Conservation (phyloP, 92 coral and sea anemone species). For the Montipora capitata region DNA sequence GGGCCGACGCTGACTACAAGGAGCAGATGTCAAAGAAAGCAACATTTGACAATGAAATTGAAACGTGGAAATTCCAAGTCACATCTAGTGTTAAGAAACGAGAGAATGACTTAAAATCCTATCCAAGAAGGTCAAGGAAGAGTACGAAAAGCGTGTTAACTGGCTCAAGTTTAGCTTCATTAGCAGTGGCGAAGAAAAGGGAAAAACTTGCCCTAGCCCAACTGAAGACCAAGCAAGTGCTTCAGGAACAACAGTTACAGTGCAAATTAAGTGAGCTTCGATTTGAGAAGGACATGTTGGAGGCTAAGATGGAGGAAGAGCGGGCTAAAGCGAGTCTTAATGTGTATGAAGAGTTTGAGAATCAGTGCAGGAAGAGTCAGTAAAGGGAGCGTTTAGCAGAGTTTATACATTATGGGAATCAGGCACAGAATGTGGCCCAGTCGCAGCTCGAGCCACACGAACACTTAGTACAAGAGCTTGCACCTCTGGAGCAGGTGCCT, state of each 20-base stretch:
- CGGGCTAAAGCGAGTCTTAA: background rate
- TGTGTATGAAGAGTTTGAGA: background rate
- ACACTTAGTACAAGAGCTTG: background rate
- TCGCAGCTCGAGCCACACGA: background rate
- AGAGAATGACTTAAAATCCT: too few relatives aligned
- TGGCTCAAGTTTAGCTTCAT: background rate
- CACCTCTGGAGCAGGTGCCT: too few relatives aligned
- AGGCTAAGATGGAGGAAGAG: constrained; percentile 32
- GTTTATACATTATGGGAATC: background rate
- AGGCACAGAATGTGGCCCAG: background rate
- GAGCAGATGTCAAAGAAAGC: too few relatives aligned
- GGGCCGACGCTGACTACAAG: too few relatives aligned
- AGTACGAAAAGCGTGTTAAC: background rate
- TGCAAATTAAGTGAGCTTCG: background rate
- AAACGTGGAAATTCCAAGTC: too few relatives aligned
- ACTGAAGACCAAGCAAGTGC: background rate
- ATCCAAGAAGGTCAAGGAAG: too few relatives aligned
- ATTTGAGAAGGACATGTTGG: constrained; percentile 21
- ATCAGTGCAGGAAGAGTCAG: background rate
- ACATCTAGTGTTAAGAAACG: too few relatives aligned
- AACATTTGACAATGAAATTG: too few relatives aligned
- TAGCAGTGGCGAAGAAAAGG: background rate
- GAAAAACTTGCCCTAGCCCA: background rate
- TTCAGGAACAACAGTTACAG: background rate
- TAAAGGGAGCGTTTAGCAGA: background rate